These are phyloP conservation scores for Luperina nickerlii DNA, from an alignment of 2,888 invertebrate genomes.

Conservation along the genomic window DNA sequence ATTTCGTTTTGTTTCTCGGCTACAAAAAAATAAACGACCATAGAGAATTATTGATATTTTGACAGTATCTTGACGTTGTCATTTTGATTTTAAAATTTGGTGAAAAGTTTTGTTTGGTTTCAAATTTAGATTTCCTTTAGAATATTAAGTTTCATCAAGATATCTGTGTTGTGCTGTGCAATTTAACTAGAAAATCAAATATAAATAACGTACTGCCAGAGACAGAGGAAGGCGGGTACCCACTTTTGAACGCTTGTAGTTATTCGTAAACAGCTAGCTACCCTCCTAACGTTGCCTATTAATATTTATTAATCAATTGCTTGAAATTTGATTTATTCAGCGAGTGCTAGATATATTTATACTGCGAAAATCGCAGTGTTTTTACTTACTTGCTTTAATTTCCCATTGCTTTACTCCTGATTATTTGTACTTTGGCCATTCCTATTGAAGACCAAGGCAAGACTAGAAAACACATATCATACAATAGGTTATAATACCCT, in stretches of 20 bases:
- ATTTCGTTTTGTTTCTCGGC: not conserved
- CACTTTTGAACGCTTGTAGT: not conserved
- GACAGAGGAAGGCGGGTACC: not conserved
- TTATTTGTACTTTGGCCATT: constrained; percentile 1
- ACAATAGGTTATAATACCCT: not conserved
- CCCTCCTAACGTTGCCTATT: not conserved
- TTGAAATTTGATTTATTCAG: constrained; percentile 2
- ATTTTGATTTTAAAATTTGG: too few species aligned
- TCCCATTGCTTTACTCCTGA: constrained; percentile 14
- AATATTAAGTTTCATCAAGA: not conserved
- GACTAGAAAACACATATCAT: constrained; percentile 1
- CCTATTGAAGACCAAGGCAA: constrained; percentile 12
- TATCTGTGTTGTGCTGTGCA: not conserved
- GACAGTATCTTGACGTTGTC: not conserved
- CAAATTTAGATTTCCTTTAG: not conserved
- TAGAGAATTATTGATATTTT: constrained; percentile 17
- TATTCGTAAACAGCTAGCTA: not conserved
- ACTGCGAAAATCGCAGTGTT: not conserved
- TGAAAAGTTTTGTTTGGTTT: not conserved
- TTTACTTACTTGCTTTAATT: constrained; percentile 45
- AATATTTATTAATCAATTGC: constrained; percentile 4
- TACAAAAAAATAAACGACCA: not conserved
- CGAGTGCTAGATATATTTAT: not conserved
- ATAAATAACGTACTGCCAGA: not conserved
- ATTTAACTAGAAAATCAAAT: not conserved